Base-by-base conservation (phyloP, 2,797 vertebrate species). In the Mallotus villosus region DNA sequence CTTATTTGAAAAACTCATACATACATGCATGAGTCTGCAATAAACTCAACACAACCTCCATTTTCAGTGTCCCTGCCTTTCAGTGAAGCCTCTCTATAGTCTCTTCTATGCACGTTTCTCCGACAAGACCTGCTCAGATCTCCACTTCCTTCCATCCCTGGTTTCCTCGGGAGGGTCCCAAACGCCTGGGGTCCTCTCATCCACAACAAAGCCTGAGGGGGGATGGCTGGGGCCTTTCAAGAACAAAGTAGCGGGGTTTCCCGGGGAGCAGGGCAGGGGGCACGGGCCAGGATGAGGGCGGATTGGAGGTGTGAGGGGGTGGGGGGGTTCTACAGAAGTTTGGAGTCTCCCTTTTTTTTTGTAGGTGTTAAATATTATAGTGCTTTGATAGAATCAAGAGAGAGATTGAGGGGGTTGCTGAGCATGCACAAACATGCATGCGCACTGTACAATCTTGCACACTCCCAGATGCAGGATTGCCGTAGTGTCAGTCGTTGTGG, bases 241-340 rank as follows among this genome's bases (percentile, higher is more conserved):
- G 78, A 83, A 79, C 79, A 81, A 82, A 84, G 73, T 63, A 17
- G 11, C 68, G 74, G 78, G 24, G 17, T 65, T 67, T 71, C 53
- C 70, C 63, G 71, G 68, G 75, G 71, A 69, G 66, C 55, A 59
- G 25, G 74, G 55, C 53, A 75, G 29, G 69, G 29, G 53, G 49
- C 27, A 14, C 67, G 51, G 8, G 51, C 16, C 19, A n/a, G 51
- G 19, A n/a, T 5, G 51, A 53, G 51, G 19, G 51, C 16, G 17
- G 19, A 53, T 17, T 53, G 5, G 51, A 53, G 51, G 5, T 53
- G 37, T 11, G 37, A 12, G 11, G 37, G 37, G 37, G 9, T 11
- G 12, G 37, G 37, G 37, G 37, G 11, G 8, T 12, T 63, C n/a
- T 22, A 57, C 41, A 7, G 55, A 55, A 17, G 57, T 70, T 41